Conservation (phyloP, 2,113 vertebrate genomes). For the Jacana jacana region DNA sequence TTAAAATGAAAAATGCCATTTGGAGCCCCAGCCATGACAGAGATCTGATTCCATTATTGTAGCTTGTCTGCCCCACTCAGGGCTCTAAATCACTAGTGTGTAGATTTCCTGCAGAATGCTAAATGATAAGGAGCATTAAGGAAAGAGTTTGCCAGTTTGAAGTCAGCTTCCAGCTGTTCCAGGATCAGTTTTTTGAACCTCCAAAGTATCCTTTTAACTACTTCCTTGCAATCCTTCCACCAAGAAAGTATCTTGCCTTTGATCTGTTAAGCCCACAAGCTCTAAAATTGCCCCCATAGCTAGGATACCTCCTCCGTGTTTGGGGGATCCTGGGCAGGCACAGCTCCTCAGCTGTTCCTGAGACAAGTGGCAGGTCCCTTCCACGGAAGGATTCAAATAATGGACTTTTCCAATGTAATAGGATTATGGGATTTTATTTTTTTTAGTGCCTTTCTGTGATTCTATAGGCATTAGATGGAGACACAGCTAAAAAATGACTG, state of each 20-base stretch:
- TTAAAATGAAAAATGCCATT: background rate
- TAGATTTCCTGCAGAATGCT: background rate
- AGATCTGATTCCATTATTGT: background rate
- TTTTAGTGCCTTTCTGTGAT: background rate
- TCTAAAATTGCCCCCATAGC: background rate
- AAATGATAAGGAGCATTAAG: background rate
- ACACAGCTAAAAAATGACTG: constrained; percentile 1
- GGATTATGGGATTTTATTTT: background rate
- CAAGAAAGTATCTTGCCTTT: background rate
- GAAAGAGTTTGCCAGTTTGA: background rate
- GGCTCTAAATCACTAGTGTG: background rate
- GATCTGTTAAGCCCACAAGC: background rate
- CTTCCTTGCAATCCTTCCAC: background rate
- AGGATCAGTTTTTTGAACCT: background rate
- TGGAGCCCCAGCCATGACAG: background rate
- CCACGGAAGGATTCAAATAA: background rate
- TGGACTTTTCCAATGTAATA: background rate
- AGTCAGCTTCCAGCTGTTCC: background rate
- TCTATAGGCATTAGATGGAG: background rate
- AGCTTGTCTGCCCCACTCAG: background rate
- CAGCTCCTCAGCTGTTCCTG: background rate
- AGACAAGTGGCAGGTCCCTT: background rate
- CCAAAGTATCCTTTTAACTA: background rate
- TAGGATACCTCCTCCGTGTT: background rate
- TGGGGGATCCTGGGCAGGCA: background rate